A percentile compares a stretch with the other conserved stretches of the same genome.
These are phyloP conservation scores for Cyclura pinguis DNA, from an alignment of 2,797 vertebrate species.

Conservation along the genomic window DNA sequence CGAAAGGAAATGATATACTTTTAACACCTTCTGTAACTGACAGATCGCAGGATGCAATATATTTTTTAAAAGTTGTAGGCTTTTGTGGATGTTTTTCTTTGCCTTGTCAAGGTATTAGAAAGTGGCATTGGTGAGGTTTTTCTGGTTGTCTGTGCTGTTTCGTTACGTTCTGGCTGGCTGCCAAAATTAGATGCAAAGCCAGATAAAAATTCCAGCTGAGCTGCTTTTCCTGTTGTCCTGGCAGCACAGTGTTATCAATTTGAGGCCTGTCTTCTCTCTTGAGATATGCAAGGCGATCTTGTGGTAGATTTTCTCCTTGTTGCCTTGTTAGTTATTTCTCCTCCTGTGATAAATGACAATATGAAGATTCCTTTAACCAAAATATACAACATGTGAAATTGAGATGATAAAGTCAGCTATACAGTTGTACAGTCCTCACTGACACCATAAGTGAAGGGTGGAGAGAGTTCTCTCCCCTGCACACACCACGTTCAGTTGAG, in stretches of 20 bases:
- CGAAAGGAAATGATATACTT: not conserved
- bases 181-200: not conserved
- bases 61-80: not conserved
- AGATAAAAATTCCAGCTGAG: not conserved
- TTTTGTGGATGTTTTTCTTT: not conserved
- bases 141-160: not conserved
- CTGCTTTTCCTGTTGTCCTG: not conserved
- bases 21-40: not conserved
- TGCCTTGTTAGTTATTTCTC: not conserved
- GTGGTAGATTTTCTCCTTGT: not conserved
- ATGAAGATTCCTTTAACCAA: not conserved
- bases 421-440: too few relatives aligned
- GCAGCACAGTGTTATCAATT: not conserved
- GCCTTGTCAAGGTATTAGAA: not conserved
- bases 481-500: too few relatives aligned
- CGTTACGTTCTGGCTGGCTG: constrained; percentile 1
- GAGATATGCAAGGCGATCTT: not conserved
- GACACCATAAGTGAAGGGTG: too few relatives aligned
- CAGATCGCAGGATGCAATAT: not conserved
- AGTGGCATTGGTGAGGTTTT: not conserved
- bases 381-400: not conserved
- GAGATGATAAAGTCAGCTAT: not conserved
- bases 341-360: not conserved
- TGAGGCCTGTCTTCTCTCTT: not conserved
- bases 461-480: too few relatives aligned